These are phyloP conservation scores for Tachystola acroxantha DNA, from an alignment of 2,888 invertebrate species.

Conservation along the genomic window DNA sequence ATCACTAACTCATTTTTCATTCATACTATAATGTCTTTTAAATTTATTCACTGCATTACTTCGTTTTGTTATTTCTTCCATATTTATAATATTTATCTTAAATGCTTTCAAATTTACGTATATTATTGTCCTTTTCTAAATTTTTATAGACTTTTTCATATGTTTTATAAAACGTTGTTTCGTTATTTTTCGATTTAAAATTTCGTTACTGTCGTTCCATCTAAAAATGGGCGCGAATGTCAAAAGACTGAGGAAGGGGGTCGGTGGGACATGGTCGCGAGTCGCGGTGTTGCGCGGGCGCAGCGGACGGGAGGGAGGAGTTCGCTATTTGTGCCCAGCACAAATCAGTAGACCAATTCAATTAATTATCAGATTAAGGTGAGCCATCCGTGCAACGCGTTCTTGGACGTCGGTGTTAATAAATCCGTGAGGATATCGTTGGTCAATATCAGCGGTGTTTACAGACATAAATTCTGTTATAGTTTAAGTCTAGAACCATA, in stretches of 20 bases:
- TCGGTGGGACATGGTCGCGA: slow-evolving; percentile 45
- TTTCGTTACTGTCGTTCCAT: slow-evolving; percentile 68
- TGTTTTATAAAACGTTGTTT: slow-evolving; percentile 24
- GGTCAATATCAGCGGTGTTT: slow-evolving; percentile 33
- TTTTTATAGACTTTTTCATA: slow-evolving; percentile 7
- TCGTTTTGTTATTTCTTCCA: slow-evolving; percentile 15
- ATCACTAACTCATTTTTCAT: slow-evolving; percentile 20
- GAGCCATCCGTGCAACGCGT: slow-evolving; percentile 60
- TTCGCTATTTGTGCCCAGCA: slow-evolving; percentile 70
- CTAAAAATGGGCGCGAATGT: slow-evolving; percentile 75
- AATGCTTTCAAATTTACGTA: slow-evolving; percentile 38
- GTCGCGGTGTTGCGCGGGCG: slow-evolving; percentile 34
- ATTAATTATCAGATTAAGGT: slow-evolving; percentile 79
- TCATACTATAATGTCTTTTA: slow-evolving; percentile 6
- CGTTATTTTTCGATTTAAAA: slow-evolving; percentile 45
- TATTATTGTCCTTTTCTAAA: slow-evolving; percentile 27
- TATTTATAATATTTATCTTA: slow-evolving; percentile 27
- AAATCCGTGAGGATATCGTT: slow-evolving; percentile 43
- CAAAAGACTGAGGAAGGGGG: slow-evolving; percentile 73
- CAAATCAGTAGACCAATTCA: slow-evolving; percentile 75
- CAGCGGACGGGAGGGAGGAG: slow-evolving; percentile 37
- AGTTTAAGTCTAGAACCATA: neutral
- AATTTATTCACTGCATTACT: slow-evolving; percentile 8
- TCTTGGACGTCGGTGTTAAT: slow-evolving; percentile 52
- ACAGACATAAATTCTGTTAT: slow-evolving; percentile 6